Percentiles rank a stretch among this genome's conserved stretches.
phyloP scores from a whole-genome alignment of 2,888 invertebrate species.

The Cybosia mesomella region DNA sequence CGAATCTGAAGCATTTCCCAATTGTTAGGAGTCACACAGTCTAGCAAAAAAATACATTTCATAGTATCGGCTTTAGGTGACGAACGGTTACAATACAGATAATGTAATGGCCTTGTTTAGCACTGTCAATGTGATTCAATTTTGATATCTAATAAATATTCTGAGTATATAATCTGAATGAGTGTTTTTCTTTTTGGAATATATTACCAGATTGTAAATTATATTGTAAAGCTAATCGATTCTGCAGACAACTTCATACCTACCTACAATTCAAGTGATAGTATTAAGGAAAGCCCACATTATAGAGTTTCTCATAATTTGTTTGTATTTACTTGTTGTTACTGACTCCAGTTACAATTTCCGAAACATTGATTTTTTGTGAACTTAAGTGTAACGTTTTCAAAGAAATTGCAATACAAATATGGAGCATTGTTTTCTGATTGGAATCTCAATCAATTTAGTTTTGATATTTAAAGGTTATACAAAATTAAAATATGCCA shows the following conservation, averaged over 20 bases:
- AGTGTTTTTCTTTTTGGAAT: not conserved
- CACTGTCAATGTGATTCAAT: too few relatives aligned
- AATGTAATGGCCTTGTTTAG: too few relatives aligned
- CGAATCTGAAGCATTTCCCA: too few relatives aligned
- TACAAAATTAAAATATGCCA: slow-evolving; percentile 75
- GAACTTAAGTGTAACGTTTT: not conserved
- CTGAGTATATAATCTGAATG: not conserved
- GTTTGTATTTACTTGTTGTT: too few relatives aligned
- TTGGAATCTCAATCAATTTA: slow-evolving; percentile 12
- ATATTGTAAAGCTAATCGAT: not conserved
- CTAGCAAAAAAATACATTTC: too few relatives aligned
- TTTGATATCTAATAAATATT: too few relatives aligned
- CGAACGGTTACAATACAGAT: too few relatives aligned
- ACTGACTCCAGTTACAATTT: too few relatives aligned
- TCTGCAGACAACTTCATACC: not conserved
- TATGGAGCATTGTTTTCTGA: not conserved
- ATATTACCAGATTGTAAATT: not conserved
- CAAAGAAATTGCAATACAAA: not conserved
- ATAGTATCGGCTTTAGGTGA: too few relatives aligned
- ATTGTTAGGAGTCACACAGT: too few relatives aligned
- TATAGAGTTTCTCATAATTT: not conserved
- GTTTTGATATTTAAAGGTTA: slow-evolving; percentile 47
- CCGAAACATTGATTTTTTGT: not conserved
- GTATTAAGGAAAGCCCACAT: not conserved
- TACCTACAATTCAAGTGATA: not conserved